Conservation (phyloP, 64 coral and sea anemone species). For the Acropora yongei region DNA sequence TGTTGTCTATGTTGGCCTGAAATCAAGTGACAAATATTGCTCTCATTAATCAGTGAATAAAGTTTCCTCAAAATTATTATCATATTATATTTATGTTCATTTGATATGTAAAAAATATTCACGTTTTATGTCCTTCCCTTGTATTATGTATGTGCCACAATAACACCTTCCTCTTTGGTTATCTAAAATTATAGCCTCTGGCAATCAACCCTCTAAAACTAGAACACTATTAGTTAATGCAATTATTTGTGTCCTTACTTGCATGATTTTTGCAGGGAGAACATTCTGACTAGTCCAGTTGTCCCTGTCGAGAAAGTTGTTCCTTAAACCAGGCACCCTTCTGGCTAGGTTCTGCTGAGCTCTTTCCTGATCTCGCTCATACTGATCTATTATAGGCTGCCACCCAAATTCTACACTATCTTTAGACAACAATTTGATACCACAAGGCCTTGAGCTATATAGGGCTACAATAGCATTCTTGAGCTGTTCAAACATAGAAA, state of each 20-base stretch:
- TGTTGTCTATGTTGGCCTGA: too few species aligned
- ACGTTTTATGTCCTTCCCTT: too few species aligned
- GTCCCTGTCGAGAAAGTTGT: neutral
- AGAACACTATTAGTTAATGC: neutral
- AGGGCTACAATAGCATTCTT: constrained; percentile 8
- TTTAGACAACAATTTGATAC: neutral
- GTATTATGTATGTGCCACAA: too few species aligned
- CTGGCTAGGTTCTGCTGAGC: neutral
- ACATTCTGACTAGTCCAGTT: constrained; percentile 66
- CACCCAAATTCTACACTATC: constrained; percentile 26
- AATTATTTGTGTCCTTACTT: constrained; percentile 38
- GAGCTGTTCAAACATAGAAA: neutral
- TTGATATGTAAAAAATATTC: too few species aligned
- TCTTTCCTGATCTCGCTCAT: constrained; percentile 15
- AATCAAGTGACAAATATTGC: too few species aligned
- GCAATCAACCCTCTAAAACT: too few species aligned
- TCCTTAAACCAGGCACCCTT: too few species aligned
- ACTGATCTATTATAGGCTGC: constrained; percentile 15
- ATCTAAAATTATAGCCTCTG: too few species aligned
- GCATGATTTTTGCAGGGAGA: constrained; percentile 68
- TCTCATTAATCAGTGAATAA: too few species aligned
- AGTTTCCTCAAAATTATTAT: too few species aligned
- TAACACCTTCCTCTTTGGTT: too few species aligned
- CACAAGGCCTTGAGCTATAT: neutral
- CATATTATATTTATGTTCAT: too few species aligned